These are phyloP conservation scores for Galerucella pusilla DNA, from an alignment of 2,888 invertebrate species.

Conservation along the genomic window DNA sequence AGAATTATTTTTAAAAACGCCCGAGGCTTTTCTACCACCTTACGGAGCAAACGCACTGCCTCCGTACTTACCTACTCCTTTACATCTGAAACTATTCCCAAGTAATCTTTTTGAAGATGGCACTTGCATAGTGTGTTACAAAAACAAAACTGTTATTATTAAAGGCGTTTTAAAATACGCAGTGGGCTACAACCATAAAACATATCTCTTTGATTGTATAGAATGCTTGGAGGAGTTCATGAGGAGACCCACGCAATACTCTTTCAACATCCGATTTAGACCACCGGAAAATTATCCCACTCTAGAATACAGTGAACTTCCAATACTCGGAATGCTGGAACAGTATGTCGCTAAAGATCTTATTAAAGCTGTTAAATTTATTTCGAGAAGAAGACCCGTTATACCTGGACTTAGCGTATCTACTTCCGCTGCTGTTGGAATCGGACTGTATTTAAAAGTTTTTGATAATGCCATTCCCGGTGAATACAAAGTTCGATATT, in stretches of 20 bases:
- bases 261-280: constrained; percentile 62
- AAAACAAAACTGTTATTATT: constrained; percentile 67
- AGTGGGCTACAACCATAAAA: constrained; percentile 66
- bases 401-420: constrained; percentile 69
- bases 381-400: constrained; percentile 69
- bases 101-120: constrained; percentile 67
- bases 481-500: constrained; percentile 60
- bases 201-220: constrained; percentile 70
- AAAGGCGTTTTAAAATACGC: constrained; percentile 66
- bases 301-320: constrained; percentile 66
- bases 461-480: constrained; percentile 63
- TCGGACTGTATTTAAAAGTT: constrained; percentile 71
- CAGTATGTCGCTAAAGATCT: constrained; percentile 70
- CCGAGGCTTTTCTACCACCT: constrained; percentile 64
- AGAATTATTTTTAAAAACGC: constrained; percentile 64
- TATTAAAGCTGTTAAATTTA: constrained; percentile 68
- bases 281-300: constrained; percentile 62
- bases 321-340: constrained; percentile 72
- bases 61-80: constrained; percentile 64
- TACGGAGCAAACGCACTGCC: constrained; percentile 63
- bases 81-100: constrained; percentile 48
- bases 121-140: constrained; percentile 72
- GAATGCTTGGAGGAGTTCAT: constrained; percentile 69
- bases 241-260: constrained; percentile 66
- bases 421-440: constrained; percentile 68